Conservation (phyloP, 2,888 invertebrate species). For the Himalopsyche japonica region DNA sequence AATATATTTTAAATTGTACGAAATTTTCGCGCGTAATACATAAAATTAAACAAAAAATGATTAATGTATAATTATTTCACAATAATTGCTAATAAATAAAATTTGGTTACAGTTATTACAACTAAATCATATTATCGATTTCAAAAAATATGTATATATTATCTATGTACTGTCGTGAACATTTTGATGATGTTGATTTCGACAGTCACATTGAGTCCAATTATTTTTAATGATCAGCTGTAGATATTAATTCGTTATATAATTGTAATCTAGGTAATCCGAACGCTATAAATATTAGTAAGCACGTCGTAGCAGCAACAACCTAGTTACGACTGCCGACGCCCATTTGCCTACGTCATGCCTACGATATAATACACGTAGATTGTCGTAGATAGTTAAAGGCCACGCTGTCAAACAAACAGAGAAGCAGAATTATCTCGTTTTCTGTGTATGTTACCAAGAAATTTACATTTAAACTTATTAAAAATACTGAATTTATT, state of each 20-base stretch:
- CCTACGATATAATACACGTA: background rate
- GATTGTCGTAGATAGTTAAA: background rate
- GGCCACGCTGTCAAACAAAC: background rate
- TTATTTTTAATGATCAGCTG: background rate
- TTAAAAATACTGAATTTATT: no score
- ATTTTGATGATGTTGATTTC: background rate
- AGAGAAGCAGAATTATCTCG: background rate
- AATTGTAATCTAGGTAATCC: background rate
- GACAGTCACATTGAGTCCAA: background rate
- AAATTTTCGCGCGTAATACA: no score
- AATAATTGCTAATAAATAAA: no score
- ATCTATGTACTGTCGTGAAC: background rate
- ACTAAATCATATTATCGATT: no score
- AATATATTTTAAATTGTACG: no score
- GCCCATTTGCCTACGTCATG: background rate
- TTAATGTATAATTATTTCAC: no score
- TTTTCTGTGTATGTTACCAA: background rate
- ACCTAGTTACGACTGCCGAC: background rate
- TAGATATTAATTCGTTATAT: background rate
- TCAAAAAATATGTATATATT: background rate
- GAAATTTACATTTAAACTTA: no score
- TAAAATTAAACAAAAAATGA: no score
- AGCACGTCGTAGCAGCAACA: background rate
- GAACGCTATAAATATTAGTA: background rate
- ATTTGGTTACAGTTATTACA: no score